phyloP scores from a whole-genome alignment of 2,113 vertebrate genomes.

The Xenopus borealis region DNA sequence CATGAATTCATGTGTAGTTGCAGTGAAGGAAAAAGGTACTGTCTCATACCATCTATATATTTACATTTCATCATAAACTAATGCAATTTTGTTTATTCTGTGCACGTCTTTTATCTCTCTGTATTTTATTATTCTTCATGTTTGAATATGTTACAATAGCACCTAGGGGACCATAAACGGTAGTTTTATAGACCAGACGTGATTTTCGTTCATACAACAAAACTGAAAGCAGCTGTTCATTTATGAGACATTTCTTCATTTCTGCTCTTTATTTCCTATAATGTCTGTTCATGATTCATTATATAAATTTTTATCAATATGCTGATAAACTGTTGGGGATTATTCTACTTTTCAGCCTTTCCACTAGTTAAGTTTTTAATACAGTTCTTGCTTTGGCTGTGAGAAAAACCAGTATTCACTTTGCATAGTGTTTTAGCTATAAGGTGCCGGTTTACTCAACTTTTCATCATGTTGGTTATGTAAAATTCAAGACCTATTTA shows the following conservation, averaged over 20 bases:
- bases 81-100: too few species aligned
- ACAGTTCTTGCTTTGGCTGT: too few species aligned
- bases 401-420: too few species aligned
- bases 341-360: background rate
- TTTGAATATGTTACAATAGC: background rate
- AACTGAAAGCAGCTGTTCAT: constrained; percentile 34
- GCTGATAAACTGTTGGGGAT: constrained; percentile 4
- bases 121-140: background rate
- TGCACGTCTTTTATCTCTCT: too few species aligned
- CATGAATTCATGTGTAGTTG: too few species aligned
- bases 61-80: too few species aligned
- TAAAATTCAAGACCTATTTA: too few species aligned
- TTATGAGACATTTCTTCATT: constrained; percentile 10
- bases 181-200: constrained; percentile 20
- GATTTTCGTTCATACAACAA: constrained; percentile 11
- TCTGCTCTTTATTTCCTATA: background rate
- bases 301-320: background rate
- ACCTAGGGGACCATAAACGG: constrained; percentile 28
- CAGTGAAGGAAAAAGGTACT: too few species aligned
- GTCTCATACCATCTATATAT: too few species aligned
- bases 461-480: too few species aligned
- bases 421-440: too few species aligned
- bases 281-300: background rate
- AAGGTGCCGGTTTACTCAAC: too few species aligned
- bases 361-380: background rate